A percentile compares a stretch with the other conserved stretches of the same genome.
phyloP scores from a whole-genome alignment of 2,888 invertebrate genomes.

The Nysson spinosus region DNA sequence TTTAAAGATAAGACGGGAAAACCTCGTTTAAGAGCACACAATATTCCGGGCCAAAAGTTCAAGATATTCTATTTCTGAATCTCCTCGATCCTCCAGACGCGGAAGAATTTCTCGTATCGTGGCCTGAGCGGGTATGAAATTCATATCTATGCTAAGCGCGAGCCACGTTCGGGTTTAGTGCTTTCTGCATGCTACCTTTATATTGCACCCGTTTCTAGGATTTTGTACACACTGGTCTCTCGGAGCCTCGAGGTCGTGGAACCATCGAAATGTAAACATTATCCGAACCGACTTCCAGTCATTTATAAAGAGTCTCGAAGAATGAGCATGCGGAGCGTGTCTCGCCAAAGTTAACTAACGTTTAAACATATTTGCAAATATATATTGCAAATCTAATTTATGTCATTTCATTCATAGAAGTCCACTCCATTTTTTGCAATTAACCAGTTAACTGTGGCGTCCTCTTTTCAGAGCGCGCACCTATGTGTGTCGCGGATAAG shows the following conservation, averaged over 20 bases:
- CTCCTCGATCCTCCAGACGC: slow-evolving; percentile 50
- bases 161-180: slow-evolving; percentile 55
- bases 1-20: slow-evolving; percentile 9
- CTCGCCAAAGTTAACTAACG: no score
- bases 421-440: no score
- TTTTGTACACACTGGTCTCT: slow-evolving; percentile 44
- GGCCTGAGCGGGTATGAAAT: slow-evolving; percentile 59
- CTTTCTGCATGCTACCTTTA: slow-evolving; percentile 53
- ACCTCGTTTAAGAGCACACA: slow-evolving; percentile 24
- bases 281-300: no score
- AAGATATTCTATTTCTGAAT: slow-evolving; percentile 60
- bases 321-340: no score
- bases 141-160: slow-evolving; percentile 70
- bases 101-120: slow-evolving; percentile 57
- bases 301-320: no score
- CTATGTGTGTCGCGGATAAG: no score
- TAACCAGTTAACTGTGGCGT: no score
- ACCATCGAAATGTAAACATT: slow-evolving; percentile 23
- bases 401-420: no score
- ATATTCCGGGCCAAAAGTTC: slow-evolving; percentile 49
- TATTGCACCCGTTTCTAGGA: slow-evolving; percentile 53
- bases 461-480: no score
- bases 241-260: slow-evolving; percentile 16
- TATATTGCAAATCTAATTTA: no score
- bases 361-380: no score